These are phyloP conservation scores for Abrostola triplasia DNA, from an alignment of 2,888 invertebrate genomes.

Conservation along the genomic window DNA sequence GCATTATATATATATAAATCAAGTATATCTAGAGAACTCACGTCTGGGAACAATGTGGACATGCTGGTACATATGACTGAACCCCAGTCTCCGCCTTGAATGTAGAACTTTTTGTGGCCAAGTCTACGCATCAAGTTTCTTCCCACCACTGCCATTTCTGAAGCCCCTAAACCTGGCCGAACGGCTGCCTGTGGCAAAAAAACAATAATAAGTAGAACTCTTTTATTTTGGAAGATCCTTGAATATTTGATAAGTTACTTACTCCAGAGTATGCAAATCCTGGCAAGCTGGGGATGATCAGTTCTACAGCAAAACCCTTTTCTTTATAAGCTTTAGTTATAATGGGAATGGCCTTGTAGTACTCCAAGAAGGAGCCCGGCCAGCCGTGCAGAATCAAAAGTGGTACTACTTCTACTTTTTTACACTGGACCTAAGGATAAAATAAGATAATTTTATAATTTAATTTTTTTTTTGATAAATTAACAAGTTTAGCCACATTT, in stretches of 20 bases:
- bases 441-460: too few species aligned
- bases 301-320: slow-evolving; percentile 83
- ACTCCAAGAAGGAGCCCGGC: slow-evolving; percentile 92
- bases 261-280: slow-evolving; percentile 64
- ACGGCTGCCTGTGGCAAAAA: slow-evolving; percentile 29
- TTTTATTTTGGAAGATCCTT: too few species aligned
- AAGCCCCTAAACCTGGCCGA: slow-evolving; percentile 29
- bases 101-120: slow-evolving; percentile 33
- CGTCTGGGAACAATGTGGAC: slow-evolving; percentile 31
- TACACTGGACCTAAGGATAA: slow-evolving; percentile 24
- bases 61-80: slow-evolving; percentile 25
- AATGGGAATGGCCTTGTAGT: slow-evolving; percentile 89
- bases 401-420: slow-evolving; percentile 26
- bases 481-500: too few species aligned
- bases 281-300: slow-evolving; percentile 57
- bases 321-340: slow-evolving; percentile 80
- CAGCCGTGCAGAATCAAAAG: slow-evolving; percentile 92
- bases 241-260: slow-evolving; percentile 24
- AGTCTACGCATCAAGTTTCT: slow-evolving; percentile 43
- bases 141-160: slow-evolving; percentile 38
- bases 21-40: slow-evolving; percentile 2
- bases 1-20: too few species aligned
- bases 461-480: too few species aligned
- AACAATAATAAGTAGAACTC: not conserved
- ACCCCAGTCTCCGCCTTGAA: slow-evolving; percentile 51